Evolutionary conservation across 2,113 vertebrate genomes (phyloP).

Genomic region (Rhineura floridana): DNA sequence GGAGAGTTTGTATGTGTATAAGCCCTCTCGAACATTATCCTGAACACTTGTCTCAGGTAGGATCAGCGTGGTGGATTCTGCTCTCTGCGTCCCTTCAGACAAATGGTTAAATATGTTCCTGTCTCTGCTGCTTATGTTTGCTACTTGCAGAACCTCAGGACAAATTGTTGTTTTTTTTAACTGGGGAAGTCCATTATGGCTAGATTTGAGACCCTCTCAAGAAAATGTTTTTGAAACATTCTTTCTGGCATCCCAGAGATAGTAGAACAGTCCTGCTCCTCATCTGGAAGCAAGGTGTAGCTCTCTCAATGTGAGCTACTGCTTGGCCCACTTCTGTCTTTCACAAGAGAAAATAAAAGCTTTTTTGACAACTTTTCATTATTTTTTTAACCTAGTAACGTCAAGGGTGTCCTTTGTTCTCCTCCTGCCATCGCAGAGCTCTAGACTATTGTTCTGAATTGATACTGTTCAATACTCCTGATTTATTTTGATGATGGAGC

Average conservation of each 20-base stretch:
- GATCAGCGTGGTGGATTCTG: background rate
- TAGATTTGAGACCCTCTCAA: background rate
- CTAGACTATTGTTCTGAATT: constrained; percentile 1
- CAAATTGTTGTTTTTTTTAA: background rate
- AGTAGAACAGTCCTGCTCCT: background rate
- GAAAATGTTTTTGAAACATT: background rate
- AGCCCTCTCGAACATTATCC: no score
- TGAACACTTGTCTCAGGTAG: background rate
- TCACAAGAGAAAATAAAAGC: constrained; percentile 11
- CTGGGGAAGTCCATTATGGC: background rate
- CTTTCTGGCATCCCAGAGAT: background rate
- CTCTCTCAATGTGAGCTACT: background rate
- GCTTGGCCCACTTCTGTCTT: constrained; percentile 27
- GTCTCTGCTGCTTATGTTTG: background rate
- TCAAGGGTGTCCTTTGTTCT: constrained; percentile 15
- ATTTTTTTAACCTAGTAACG: background rate
- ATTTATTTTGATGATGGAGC: constrained; percentile 21
- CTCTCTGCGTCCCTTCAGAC: background rate
- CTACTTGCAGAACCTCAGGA: background rate
- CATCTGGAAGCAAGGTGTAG: background rate
- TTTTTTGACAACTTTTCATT: background rate
- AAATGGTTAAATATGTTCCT: background rate
- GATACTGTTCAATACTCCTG: background rate
- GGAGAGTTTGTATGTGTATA: no score
- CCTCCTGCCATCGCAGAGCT: background rate